Evolutionary conservation across 2,888 invertebrate genomes (phyloP), one percentile per base, ranked within the genome.

Genomic region (Salpingus planirostris): DNA sequence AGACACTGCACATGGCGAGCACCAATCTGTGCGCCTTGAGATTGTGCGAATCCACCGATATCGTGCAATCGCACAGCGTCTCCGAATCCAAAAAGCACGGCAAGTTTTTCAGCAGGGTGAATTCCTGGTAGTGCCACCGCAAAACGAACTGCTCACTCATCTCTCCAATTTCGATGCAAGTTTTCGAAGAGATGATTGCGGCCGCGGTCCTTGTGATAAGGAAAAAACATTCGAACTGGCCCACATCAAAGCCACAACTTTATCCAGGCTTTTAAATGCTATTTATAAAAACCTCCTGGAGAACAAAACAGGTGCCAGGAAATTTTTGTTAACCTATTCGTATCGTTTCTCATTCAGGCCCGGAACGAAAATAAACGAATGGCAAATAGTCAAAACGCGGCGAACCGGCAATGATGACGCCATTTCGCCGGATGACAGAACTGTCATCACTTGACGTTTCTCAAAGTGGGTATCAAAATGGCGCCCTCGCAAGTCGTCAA

Each of bases 1-100:
- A 91, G 47, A 82, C 80, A 65, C 90, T 90, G 67, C 91, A 90
- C 42, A 89, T 86, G 13, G 90, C 90, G 33, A 91, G 68, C 29
- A 91, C 84, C 29, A 91, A 76, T 53, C 80, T 76, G 64, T 91
- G 91, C 1, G 90, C 91, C 51, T 80, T 80, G 45, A 91, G 69
- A n/a, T 80, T 79, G 39, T 83, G 78, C 12, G 87, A 85, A 49
- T 82, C 86, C 3, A 89, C 89, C 43, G 86, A 86, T 26, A 91
- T 69, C 7, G 89, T 90, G 27, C 90, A 87, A 64, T 90, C 89
- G 32, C 88, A 84, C 52, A 89, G 70, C 60, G 86, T 77, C 47
- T 87, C 87, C 33, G 81, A 79, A 52, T 81, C 81, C 47, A 88
- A 69, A 55, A 88, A 72, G 44, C 80, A 76, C 24, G 86, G 83